Conservation (phyloP, 2,888 invertebrate genomes). For the Atethmia centrago region DNA sequence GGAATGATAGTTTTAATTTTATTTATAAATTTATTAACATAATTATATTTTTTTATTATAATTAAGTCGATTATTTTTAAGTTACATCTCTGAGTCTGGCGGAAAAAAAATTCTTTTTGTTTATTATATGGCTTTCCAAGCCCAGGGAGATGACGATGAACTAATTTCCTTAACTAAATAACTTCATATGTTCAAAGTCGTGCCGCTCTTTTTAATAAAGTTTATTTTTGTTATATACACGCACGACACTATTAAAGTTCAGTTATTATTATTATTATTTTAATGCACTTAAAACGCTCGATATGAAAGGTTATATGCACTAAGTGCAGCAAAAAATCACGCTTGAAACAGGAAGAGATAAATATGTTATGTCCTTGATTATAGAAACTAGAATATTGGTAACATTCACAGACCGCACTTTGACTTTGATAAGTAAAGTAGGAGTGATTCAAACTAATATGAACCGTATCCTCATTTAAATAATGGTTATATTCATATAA, state of each 20-base stretch:
- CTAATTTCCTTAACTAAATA: not conserved
- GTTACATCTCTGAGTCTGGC: too few relatives aligned
- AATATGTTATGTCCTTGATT: slow-evolving; percentile 34
- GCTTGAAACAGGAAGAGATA: slow-evolving; percentile 41
- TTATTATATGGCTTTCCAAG: not conserved
- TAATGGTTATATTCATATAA: too few relatives aligned
- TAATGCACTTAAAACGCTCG: slow-evolving; percentile 7
- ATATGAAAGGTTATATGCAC: slow-evolving; percentile 38
- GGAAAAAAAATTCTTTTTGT: too few relatives aligned
- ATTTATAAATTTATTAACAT: too few relatives aligned
- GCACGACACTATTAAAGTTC: slow-evolving; percentile 23
- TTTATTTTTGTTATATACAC: not conserved
- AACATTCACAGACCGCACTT: not conserved
- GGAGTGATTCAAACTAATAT: too few relatives aligned
- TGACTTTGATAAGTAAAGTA: not conserved
- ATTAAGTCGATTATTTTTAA: too few relatives aligned
- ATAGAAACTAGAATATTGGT: slow-evolving; percentile 17
- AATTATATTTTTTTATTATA: too few relatives aligned
- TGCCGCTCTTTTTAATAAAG: not conserved
- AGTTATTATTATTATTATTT: slow-evolving; percentile 16
- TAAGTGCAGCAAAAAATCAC: slow-evolving; percentile 25
- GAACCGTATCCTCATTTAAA: not conserved
- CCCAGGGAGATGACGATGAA: not conserved
- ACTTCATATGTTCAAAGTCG: not conserved
- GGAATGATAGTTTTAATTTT: too few relatives aligned